Conservation (phyloP, 1,140 invertebrate species). For the Trinorchestia longiramus region DNA sequence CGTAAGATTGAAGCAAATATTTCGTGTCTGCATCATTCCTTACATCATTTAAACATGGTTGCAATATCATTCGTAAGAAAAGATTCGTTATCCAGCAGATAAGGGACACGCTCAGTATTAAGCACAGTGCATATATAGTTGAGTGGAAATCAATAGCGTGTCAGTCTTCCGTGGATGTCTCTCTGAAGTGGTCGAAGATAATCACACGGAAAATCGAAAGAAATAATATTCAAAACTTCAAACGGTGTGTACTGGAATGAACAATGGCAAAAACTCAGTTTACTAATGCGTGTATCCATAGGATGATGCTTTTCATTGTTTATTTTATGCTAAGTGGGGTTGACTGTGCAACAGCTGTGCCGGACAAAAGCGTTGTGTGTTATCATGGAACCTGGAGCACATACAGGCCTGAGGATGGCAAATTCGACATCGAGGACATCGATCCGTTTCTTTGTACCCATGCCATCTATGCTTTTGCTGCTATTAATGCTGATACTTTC, state of each 20-base stretch:
- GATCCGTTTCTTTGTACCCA: slow-evolving; percentile 72
- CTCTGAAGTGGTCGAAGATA: background rate
- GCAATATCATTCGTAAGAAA: background rate
- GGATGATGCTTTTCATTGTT: background rate
- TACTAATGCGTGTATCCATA: background rate
- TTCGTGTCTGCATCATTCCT: background rate
- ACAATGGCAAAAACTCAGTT: background rate
- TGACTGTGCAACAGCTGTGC: background rate
- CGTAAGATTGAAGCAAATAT: too few species aligned
- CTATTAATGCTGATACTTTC: slow-evolving; percentile 75
- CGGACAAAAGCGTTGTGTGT: slow-evolving; percentile 72
- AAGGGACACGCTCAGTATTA: background rate
- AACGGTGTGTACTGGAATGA: background rate
- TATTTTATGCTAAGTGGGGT: background rate
- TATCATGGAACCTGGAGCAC: slow-evolving; percentile 78
- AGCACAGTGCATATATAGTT: background rate
- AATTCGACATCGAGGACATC: slow-evolving; percentile 68
- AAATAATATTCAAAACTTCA: background rate
- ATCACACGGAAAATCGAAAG: background rate
- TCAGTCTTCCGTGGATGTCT: background rate
- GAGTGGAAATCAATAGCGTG: background rate
- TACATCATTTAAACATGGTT: background rate
- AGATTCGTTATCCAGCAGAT: background rate
- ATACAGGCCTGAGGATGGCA: slow-evolving; percentile 71
- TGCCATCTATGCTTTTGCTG: slow-evolving; percentile 72